These are phyloP conservation scores for Tauraco erythrolophus DNA, from an alignment of 2,113 vertebrate genomes.

Conservation along the genomic window DNA sequence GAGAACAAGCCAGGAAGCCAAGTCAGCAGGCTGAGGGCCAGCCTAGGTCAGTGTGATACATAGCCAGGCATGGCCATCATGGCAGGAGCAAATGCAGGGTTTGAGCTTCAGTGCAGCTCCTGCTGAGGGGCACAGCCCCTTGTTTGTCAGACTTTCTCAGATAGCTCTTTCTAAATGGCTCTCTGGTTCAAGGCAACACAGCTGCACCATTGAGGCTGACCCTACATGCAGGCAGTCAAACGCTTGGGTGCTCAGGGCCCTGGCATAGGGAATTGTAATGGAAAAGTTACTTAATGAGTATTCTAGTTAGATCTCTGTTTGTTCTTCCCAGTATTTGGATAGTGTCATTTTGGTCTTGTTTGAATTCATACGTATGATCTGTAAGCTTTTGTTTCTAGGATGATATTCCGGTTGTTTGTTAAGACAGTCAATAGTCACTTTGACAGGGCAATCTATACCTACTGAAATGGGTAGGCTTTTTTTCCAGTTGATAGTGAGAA, in stretches of 20 bases:
- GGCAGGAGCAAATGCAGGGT: not conserved
- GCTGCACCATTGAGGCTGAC: not conserved
- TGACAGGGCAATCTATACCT: not conserved
- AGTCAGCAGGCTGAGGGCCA: not conserved
- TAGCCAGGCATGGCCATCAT: not conserved
- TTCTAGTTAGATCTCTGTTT: not conserved
- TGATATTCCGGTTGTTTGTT: not conserved
- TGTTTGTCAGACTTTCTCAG: not conserved
- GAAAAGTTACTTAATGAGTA: not conserved
- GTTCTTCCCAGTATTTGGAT: not conserved
- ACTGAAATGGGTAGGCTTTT: not conserved
- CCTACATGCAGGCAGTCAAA: not conserved
- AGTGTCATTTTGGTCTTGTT: not conserved
- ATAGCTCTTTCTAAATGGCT: not conserved
- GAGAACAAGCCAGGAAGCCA: not conserved
- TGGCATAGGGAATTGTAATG: not conserved
- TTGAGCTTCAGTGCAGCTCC: not conserved
- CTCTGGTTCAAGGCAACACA: not conserved
- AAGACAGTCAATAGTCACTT: not conserved
- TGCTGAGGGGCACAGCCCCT: not conserved
- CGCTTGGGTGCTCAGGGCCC: fast-evolving
- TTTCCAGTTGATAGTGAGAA: not conserved
- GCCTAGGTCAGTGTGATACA: not conserved
- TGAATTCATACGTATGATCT: not conserved
- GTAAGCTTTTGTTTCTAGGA: not conserved